Evolutionary conservation across 2,888 invertebrate species (phyloP), one percentile per base, ranked within the genome.

Genomic region (Cerastis rubricosa): DNA sequence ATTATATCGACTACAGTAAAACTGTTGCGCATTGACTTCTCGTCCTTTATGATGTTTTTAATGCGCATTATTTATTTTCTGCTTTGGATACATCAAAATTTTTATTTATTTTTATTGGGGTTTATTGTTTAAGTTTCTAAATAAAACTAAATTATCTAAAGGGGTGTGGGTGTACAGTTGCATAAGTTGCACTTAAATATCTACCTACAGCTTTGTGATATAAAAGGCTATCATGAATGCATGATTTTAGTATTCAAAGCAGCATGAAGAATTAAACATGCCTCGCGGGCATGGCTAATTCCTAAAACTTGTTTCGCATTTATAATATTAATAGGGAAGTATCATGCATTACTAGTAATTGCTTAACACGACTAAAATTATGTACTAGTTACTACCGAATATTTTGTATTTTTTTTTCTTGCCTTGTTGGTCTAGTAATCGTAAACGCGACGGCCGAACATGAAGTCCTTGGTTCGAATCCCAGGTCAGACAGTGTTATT

Each of bases 301-400:
- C 78, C 12, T 6, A 11, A 45, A 66, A 47, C 45, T 1, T 5
- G 75, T 78, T 66, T 78, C 22, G 25, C 22, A 77, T 65, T 45
- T 51, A 17, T 43, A 74, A 63, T 40, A 35, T 25, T 17, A 43
- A 76, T 74, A 59, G 61, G 74, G 74, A 74, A 74, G 59, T 74
- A 74, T 64, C 22, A 14, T 40, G 8, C 51, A 11, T 57, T 57
- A 71, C n/a, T 71, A 35, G n/a, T 71, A 71, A 71, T 45, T 74
- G 17, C 22, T 25, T 59, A 17, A 29, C 51, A 29, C 29, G 35
- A n/a, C 35, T 35, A 54, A 25, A 0, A 40, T 47, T 40, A 64
- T n/a, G 64, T 64, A 45, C 14, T 29, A 25, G 11, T 45, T 25
- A 77, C 22, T 57, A 51, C 35, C 22, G 45, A 63, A 54, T 54